Conservation (phyloP, 2,797 vertebrate species). For the Gymnopithys bicolor region DNA sequence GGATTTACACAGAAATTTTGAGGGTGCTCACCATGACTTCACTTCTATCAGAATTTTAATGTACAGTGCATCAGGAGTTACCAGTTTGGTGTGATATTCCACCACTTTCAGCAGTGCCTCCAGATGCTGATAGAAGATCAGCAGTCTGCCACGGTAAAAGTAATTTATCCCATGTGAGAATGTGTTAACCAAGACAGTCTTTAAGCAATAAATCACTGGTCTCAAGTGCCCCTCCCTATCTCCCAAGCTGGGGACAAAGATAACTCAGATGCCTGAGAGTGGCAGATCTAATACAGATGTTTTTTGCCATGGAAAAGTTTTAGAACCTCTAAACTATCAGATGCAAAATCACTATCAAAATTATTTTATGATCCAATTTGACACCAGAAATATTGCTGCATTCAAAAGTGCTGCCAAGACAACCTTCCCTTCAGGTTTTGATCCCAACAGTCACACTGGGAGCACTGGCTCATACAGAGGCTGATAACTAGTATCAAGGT, state of each 20-base stretch:
- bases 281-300: background rate
- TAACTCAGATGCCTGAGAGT: background rate
- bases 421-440: background rate
- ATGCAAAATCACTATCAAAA: background rate
- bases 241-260: background rate
- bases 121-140: background rate
- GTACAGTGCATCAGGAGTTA: background rate
- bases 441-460: background rate
- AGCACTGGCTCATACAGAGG: rapidly evolving
- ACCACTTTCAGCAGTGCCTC: background rate
- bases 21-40: background rate
- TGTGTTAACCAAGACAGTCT: background rate
- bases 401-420: background rate
- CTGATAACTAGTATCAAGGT: background rate
- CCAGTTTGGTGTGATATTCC: background rate
- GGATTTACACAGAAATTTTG: background rate
- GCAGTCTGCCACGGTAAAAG: background rate
- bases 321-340: background rate
- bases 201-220: background rate
- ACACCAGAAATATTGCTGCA: background rate
- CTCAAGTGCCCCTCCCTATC: background rate
- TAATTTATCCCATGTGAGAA: background rate
- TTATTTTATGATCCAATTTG: background rate
- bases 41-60: background rate
- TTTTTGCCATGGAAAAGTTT: background rate